Evolutionary conservation across 2,113 vertebrate genomes (phyloP), one percentile per base, ranked within the genome.

Genomic region (Zosterops borbonicus): DNA sequence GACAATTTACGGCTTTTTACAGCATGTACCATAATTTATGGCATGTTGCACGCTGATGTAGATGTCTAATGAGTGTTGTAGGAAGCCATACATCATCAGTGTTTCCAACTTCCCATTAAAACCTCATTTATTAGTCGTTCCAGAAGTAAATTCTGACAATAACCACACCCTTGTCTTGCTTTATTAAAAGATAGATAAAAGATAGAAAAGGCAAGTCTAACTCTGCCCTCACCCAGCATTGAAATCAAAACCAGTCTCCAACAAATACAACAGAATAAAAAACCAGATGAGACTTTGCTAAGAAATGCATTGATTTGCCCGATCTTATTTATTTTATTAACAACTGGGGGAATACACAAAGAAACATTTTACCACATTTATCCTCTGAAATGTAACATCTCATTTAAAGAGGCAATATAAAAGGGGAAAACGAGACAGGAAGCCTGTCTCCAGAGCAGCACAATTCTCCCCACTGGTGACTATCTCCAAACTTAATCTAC

Each of bases 1-100:
- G 92, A 95, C 78, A 95, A 97, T 96, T 92, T 93, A 96, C 94
- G 64, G 68, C 73, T 95, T 96, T 97, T 96, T 96, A 83, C 74
- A 96, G 88, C 88, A 69, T 87, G 58, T 59, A 89, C 63, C 95
- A 52, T 94, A 97, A 96, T 94, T 97, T 97, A 95, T 83, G 87
- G 76, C 47, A 89, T 90, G 83, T 73, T 94, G 49, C 62, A 96
- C 50, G 58, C 75, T 87, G 91, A 96, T 81, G 70, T 95, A 29
- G 73, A 80, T 83, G 59, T 35, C 55, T 92, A 97, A 96, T 94
- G 93, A 96, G 74, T 89, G 64, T 42, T 96, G 92, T 83, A 83
- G 70, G 92, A 90, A 94, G 75, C 23, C 49, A 83, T 94, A 95
- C 94, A 95, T 96, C 85, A 95, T 53, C 68, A 59, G 35, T 2